Evolutionary conservation across 2,888 invertebrate species (phyloP).

Genomic region (Odontomyia ornata): DNA sequence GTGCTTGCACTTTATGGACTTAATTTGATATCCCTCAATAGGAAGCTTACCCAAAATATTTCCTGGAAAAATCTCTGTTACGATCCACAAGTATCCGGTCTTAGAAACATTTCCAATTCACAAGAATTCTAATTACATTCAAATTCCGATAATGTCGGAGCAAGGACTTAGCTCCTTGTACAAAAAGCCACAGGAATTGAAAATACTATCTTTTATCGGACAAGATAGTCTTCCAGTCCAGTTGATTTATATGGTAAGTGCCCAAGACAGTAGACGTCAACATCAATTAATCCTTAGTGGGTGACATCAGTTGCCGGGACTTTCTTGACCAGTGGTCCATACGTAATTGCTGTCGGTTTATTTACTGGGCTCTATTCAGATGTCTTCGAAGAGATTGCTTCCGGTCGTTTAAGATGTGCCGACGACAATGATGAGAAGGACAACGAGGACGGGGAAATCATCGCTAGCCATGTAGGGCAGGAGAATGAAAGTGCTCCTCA

Average conservation of each 20-base stretch:
- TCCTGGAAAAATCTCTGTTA: not conserved
- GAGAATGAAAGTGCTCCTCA: too few relatives aligned
- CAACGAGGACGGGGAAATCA: not conserved
- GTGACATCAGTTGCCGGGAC: slow-evolving; percentile 21
- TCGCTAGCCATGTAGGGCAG: too few relatives aligned
- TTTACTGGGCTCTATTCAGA: slow-evolving; percentile 23
- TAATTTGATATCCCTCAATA: too few relatives aligned
- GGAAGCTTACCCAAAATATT: too few relatives aligned
- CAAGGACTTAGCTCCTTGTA: slow-evolving; percentile 26
- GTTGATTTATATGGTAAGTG: slow-evolving; percentile 37
- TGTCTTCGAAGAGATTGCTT: slow-evolving; percentile 23
- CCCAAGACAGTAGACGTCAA: slow-evolving; percentile 32
- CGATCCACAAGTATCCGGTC: not conserved
- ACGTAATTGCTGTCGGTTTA: slow-evolving; percentile 29
- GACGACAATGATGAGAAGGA: not conserved
- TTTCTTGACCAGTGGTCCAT: slow-evolving; percentile 26
- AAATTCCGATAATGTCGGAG: slow-evolving; percentile 26
- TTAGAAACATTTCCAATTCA: not conserved
- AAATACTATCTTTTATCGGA: slow-evolving; percentile 11
- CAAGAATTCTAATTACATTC: slow-evolving; percentile 21
- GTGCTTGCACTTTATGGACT: too few relatives aligned
- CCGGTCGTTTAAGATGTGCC: not conserved
- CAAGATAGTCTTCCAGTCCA: not conserved
- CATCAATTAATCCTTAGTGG: slow-evolving; percentile 40
- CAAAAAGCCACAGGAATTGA: slow-evolving; percentile 34